Evolutionary conservation across 2,797 vertebrate species (phyloP).

Genomic region (Loriculus beryllinus): DNA sequence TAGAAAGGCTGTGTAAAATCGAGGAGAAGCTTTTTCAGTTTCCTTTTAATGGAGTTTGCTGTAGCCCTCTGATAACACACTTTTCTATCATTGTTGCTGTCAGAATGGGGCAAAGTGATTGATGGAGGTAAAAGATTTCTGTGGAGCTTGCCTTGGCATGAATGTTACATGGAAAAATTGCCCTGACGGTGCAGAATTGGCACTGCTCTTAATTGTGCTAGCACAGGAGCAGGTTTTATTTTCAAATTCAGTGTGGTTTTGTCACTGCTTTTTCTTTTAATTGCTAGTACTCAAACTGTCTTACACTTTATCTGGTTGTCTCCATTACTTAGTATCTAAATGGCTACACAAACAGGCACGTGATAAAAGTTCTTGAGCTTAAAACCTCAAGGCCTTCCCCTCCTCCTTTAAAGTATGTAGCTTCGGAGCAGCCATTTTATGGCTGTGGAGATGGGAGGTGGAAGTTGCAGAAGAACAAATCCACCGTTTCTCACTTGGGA

Average conservation of each 20-base stretch:
- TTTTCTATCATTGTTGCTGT: constrained; percentile 14
- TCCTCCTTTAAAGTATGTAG: not conserved
- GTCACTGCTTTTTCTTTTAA: not conserved
- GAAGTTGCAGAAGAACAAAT: not conserved
- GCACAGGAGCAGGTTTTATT: not conserved
- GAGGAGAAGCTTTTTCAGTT: not conserved
- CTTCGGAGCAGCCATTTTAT: not conserved
- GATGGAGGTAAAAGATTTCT: constrained; percentile 4
- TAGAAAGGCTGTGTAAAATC: not conserved
- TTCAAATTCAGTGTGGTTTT: not conserved
- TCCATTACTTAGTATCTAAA: not conserved
- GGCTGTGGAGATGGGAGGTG: not conserved
- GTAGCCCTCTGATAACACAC: constrained; percentile 4
- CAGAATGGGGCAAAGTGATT: not conserved
- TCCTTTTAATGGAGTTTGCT: not conserved
- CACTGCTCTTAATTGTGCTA: not conserved
- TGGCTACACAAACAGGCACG: not conserved
- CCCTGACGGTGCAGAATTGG: not conserved
- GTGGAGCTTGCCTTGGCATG: not conserved
- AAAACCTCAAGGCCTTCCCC: not conserved
- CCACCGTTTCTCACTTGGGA: not conserved
- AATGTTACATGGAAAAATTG: constrained; percentile 14
- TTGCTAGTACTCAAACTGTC: not conserved
- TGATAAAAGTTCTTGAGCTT: not conserved
- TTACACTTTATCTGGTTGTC: not conserved